phyloP scores from a whole-genome alignment of 2,888 invertebrate species.

The Norana najaformis region DNA sequence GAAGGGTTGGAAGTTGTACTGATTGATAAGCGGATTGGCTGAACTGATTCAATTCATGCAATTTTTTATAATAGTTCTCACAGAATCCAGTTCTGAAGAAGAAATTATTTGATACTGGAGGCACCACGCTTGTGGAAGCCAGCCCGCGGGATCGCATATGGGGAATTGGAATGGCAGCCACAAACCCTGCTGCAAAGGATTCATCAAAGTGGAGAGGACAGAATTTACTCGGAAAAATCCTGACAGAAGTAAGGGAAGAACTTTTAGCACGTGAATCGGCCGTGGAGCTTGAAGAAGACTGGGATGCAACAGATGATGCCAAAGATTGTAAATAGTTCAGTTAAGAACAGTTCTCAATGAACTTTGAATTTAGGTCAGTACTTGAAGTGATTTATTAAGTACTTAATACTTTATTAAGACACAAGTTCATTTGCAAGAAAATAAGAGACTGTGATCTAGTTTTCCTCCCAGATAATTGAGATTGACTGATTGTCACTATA shows the following conservation, averaged over 20 bases:
- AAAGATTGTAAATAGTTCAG: background rate
- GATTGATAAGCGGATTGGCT: background rate
- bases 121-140: background rate
- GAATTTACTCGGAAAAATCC: conserved; percentile 16
- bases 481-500: too few relatives aligned
- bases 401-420: background rate
- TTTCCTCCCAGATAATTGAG: background rate
- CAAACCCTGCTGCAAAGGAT: background rate
- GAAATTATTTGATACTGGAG: conserved; percentile 8
- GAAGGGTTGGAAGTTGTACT: background rate
- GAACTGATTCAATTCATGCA: background rate
- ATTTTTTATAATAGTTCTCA: background rate
- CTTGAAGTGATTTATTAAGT: background rate
- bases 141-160: background rate
- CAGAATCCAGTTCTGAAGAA: conserved; percentile 10
- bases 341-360: background rate
- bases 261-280: background rate
- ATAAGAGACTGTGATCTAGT: background rate
- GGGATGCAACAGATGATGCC: background rate
- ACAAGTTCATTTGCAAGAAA: background rate
- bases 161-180: background rate
- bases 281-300: background rate
- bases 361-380: background rate
- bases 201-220: conserved; percentile 15
- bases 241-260: conserved; percentile 24